phyloP scores from a whole-genome alignment of 2,113 vertebrate genomes.

The Desmodus rotundus region DNA sequence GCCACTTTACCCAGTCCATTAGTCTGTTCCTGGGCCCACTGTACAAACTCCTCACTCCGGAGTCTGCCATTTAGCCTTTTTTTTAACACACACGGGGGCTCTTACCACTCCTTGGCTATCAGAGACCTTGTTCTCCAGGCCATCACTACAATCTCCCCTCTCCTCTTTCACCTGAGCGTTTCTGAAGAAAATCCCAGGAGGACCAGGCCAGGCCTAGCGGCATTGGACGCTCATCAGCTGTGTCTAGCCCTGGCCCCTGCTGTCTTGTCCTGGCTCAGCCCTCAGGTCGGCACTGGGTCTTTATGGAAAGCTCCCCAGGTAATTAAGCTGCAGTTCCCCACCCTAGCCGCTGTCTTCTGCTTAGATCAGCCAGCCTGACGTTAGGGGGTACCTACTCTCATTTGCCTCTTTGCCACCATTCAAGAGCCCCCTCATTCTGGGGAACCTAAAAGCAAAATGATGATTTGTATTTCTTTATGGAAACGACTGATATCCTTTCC shows the following conservation, averaged over 20 bases:
- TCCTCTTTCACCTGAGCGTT: background rate
- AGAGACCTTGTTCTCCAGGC: background rate
- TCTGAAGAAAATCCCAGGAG: background rate
- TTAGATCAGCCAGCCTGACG: background rate
- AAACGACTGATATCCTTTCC: background rate
- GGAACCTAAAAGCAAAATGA: background rate
- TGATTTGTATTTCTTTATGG: background rate
- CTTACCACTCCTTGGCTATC: background rate
- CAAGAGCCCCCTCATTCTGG: background rate
- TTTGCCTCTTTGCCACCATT: background rate
- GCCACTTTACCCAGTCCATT: background rate
- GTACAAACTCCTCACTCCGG: background rate
- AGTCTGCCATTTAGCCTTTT: background rate
- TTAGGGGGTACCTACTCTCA: background rate
- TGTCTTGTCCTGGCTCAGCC: background rate
- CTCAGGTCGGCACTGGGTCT: background rate
- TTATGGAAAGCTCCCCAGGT: background rate
- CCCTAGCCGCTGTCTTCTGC: no score
- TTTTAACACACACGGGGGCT: background rate
- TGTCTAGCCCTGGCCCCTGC: background rate
- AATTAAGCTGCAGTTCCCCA: background rate
- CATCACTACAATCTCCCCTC: background rate
- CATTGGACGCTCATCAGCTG: fast-evolving
- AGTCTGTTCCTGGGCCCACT: background rate
- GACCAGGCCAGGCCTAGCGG: background rate